Conservation (phyloP, 2,888 invertebrate genomes). For the Rhogogaster chlorosoma region DNA sequence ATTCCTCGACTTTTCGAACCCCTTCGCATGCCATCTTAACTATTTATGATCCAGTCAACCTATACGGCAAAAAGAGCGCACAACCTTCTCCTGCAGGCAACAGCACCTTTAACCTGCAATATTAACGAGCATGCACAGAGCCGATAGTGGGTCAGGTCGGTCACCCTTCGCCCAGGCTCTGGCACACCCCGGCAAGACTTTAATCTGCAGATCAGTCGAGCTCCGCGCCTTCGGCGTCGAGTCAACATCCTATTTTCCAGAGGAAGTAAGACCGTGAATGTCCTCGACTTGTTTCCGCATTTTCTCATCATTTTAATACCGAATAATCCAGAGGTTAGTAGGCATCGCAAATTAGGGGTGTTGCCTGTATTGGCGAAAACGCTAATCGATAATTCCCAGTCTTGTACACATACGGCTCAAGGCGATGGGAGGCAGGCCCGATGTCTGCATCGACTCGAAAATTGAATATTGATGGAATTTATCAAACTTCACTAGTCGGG, state of each 20-base stretch:
- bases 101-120: conserved; percentile 37
- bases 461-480: neutral
- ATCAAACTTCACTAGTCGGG: neutral
- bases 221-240: conserved; percentile 25
- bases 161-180: conserved; percentile 38
- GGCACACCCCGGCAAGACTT: conserved; percentile 29
- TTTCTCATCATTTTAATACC: conserved; percentile 17
- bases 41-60: neutral
- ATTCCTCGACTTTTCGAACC: neutral
- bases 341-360: neutral
- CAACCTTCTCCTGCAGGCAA: conserved; percentile 10
- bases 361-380: neutral
- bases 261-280: conserved; percentile 12
- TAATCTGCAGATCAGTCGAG: conserved; percentile 45
- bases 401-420: neutral
- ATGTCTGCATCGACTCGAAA: neutral
- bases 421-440: neutral
- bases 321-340: neutral
- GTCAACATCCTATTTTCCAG: conserved; percentile 29
- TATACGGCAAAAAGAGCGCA: neutral
- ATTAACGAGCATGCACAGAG: conserved; percentile 48
- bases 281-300: neutral
- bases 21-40: neutral
- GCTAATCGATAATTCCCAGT: neutral
- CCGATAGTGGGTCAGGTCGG: conserved; percentile 48